These are phyloP conservation scores for Eueides isabella DNA, from an alignment of 1,140 invertebrate genomes.

Conservation along the genomic window DNA sequence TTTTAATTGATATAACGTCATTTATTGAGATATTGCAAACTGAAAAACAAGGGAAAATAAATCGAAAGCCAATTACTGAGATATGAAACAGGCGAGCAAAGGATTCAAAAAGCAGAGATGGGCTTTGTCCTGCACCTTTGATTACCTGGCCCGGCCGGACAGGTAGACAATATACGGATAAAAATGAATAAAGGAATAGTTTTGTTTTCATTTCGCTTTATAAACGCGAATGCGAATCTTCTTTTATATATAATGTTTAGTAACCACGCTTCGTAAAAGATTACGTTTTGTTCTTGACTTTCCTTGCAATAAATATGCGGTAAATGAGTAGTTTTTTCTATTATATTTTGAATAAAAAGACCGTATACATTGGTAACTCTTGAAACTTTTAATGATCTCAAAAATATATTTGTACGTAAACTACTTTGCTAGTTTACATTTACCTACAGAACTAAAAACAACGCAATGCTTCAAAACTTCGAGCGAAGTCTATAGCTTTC, in stretches of 20 bases:
- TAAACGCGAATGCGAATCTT: slow-evolving; percentile 44
- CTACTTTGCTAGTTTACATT: slow-evolving; percentile 42
- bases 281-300: slow-evolving; percentile 39
- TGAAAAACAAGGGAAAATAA: slow-evolving; percentile 50
- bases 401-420: slow-evolving; percentile 28
- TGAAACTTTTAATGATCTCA: slow-evolving; percentile 46
- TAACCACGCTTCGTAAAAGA: slow-evolving; percentile 37
- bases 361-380: slow-evolving; percentile 19
- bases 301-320: slow-evolving; percentile 11
- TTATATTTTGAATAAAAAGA: slow-evolving; percentile 8
- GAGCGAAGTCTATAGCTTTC: slow-evolving; percentile 54
- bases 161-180: slow-evolving; percentile 62
- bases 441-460: slow-evolving; percentile 52
- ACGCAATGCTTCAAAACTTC: slow-evolving; percentile 51
- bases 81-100: slow-evolving; percentile 62
- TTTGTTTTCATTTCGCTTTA: slow-evolving; percentile 54
- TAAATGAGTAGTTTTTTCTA: slow-evolving; percentile 9
- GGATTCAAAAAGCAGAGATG: slow-evolving; percentile 64
- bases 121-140: slow-evolving; percentile 70
- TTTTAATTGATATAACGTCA: slow-evolving; percentile 1
- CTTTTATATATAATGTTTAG: slow-evolving; percentile 45
- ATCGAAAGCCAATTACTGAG: slow-evolving; percentile 73
- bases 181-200: slow-evolving; percentile 61
- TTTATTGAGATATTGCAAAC: slow-evolving; percentile 27
- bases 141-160: slow-evolving; percentile 56